Evolutionary conservation across 2,113 vertebrate genomes (phyloP).

Genomic region (Caloenas nicobarica): DNA sequence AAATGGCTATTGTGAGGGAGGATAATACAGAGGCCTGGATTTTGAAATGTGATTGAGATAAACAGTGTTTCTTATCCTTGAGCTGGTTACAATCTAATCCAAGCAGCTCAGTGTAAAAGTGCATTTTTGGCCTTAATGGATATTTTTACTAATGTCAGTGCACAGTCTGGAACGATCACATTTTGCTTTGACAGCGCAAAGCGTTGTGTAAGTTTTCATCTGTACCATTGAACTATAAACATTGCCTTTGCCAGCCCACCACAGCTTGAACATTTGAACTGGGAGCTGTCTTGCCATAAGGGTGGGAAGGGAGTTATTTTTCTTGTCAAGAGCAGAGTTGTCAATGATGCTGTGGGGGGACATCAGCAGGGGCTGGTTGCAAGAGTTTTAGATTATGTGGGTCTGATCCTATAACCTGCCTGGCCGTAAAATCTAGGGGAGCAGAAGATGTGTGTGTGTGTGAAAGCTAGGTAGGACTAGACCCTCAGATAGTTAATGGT

Average conservation of each 20-base stretch:
- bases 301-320: background rate
- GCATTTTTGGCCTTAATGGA: constrained; percentile 71
- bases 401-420: background rate
- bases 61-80: constrained; percentile 65
- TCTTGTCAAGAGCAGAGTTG: background rate
- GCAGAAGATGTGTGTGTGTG: background rate
- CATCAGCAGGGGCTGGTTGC: background rate
- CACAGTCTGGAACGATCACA: constrained; percentile 45
- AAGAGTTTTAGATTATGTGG: background rate
- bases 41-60: constrained; percentile 66
- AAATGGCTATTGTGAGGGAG: constrained; percentile 29
- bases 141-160: constrained; percentile 66
- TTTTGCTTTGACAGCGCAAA: constrained; percentile 68
- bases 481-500: background rate
- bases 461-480: background rate
- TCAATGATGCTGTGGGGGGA: background rate
- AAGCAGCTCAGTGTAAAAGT: constrained; percentile 61
- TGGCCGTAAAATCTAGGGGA: background rate
- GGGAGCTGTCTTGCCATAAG: background rate
- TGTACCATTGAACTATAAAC: constrained; percentile 51
- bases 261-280: constrained; percentile 49
- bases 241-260: constrained; percentile 13
- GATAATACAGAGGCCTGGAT: constrained; percentile 22
- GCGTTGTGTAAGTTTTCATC: constrained; percentile 53
- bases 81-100: constrained; percentile 63